Percentiles rank a stretch among this genome's conserved stretches.
These are phyloP conservation scores for Monodelphis domestica DNA, from an alignment of 2,797 vertebrate genomes.

Conservation along the genomic window DNA sequence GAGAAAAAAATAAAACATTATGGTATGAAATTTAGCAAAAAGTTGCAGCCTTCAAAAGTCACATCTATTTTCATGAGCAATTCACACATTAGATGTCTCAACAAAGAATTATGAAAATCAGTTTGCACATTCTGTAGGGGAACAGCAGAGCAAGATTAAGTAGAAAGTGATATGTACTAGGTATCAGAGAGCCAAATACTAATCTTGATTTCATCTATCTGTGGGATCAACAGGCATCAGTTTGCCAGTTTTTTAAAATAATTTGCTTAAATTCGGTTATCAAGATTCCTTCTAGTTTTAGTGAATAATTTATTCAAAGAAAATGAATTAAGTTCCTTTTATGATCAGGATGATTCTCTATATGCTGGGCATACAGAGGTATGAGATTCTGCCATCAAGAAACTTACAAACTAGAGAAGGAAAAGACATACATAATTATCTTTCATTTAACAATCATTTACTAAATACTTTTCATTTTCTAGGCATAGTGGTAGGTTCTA, in stretches of 20 bases:
- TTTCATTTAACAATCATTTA: neutral
- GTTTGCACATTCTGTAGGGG: neutral
- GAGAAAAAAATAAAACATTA: slow-evolving; percentile 27
- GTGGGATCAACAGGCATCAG: neutral
- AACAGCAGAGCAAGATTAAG: neutral
- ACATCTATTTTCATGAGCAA: slow-evolving; percentile 18
- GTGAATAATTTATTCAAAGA: neutral
- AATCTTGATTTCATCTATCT: neutral
- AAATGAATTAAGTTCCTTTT: too few species aligned
- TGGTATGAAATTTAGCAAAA: slow-evolving; percentile 38
- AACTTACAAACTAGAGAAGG: neutral
- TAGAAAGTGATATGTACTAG: neutral
- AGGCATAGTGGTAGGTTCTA: neutral
- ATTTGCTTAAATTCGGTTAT: neutral
- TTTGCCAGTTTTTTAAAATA: neutral
- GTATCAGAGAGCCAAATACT: neutral
- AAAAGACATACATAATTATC: neutral
- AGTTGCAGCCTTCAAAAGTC: slow-evolving; percentile 18
- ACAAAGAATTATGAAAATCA: neutral
- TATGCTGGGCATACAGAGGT: neutral
- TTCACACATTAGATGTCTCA: neutral
- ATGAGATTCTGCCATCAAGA: neutral
- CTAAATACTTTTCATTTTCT: neutral
- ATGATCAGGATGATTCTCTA: neutral
- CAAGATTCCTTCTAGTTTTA: neutral